Conservation (phyloP, 2,797 vertebrate genomes). For the Enteromius thamalakanensis region DNA sequence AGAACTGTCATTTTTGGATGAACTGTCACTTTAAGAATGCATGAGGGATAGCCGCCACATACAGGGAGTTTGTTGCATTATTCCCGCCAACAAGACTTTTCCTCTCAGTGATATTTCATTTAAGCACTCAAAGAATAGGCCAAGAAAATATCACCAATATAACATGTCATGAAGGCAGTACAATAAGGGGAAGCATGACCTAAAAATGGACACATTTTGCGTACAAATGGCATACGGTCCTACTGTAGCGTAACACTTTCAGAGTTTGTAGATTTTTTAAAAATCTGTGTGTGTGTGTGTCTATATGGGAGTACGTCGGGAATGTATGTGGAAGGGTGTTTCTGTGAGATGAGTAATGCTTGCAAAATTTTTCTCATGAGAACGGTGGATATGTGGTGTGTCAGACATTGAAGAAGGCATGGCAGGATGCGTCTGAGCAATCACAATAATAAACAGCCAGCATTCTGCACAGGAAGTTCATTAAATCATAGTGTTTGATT, state of each 20-base stretch:
- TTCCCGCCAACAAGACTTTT: slow-evolving; percentile 9
- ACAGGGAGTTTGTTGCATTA: neutral
- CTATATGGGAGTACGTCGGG: slow-evolving; percentile 35
- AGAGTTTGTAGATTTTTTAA: neutral
- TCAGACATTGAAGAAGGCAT: slow-evolving; percentile 72
- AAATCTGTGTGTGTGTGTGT: slow-evolving; percentile 11
- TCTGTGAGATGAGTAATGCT: slow-evolving; percentile 47
- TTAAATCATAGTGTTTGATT: slow-evolving; percentile 84
- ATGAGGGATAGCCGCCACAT: neutral
- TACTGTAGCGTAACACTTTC: neutral
- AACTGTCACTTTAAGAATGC: slow-evolving; percentile 6
- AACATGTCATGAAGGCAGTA: slow-evolving; percentile 36
- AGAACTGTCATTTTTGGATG: neutral
- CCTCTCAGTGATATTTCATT: slow-evolving; percentile 36
- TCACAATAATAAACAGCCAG: slow-evolving; percentile 82
- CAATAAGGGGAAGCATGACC: slow-evolving; percentile 34
- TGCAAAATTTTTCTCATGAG: slow-evolving; percentile 74
- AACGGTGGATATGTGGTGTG: slow-evolving; percentile 73
- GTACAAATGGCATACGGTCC: neutral
- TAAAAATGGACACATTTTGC: slow-evolving; percentile 20
- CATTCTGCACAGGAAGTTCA: slow-evolving; percentile 79
- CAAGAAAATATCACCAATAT: slow-evolving; percentile 33
- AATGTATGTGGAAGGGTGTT: slow-evolving; percentile 35
- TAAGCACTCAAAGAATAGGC: slow-evolving; percentile 44
- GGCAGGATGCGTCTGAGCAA: slow-evolving; percentile 79